phyloP scores from a whole-genome alignment of 2,113 vertebrate genomes.

The Cichladusa arquata region DNA sequence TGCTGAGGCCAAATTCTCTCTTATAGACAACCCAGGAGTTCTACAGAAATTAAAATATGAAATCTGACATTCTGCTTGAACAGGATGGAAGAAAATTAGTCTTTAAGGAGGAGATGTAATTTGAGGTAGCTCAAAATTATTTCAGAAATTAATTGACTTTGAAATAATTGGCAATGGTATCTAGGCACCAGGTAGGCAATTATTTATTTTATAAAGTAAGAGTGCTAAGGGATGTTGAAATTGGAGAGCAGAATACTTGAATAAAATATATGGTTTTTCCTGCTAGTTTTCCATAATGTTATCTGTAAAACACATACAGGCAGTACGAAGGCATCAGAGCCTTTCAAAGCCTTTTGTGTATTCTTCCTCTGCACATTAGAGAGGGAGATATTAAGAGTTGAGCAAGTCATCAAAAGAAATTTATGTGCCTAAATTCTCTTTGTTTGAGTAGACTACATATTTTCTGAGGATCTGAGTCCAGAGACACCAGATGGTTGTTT shows the following conservation, averaged over 20 bases:
- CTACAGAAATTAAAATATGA: not conserved
- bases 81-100: not conserved
- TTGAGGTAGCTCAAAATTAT: not conserved
- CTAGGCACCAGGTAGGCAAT: not conserved
- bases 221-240: not conserved
- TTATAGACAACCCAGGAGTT: not conserved
- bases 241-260: not conserved
- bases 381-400: not conserved
- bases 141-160: not conserved
- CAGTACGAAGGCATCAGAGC: not conserved
- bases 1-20: not conserved
- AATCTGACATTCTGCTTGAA: not conserved
- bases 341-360: not conserved
- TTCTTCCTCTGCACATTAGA: not conserved
- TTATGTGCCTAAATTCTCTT: not conserved
- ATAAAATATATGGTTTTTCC: not conserved
- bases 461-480: not conserved
- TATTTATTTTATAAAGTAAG: not conserved
- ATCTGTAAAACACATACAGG: not conserved
- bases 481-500: slow-evolving; percentile 45
- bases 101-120: not conserved
- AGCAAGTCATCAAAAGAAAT: not conserved
- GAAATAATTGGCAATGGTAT: not conserved
- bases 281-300: not conserved
- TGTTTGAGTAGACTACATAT: not conserved